These are phyloP conservation scores for Oryzias dopingdopingensis DNA, from an alignment of 2,797 vertebrate species.

Conservation along the genomic window DNA sequence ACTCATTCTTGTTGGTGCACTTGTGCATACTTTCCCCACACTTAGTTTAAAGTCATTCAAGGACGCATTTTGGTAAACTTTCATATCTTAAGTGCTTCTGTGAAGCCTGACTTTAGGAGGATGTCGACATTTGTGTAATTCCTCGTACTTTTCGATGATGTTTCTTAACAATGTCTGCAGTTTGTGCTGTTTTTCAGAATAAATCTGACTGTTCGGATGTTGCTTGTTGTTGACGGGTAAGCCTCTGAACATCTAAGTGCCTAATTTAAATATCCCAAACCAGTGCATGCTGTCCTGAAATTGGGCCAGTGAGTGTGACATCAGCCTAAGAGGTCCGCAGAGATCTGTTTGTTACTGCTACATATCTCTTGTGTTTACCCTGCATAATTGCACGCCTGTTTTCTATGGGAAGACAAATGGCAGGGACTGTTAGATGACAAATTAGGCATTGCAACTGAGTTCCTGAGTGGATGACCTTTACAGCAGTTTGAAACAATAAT, in stretches of 20 bases:
- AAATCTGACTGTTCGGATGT: constrained; percentile 1
- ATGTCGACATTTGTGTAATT: background rate
- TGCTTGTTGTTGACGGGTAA: constrained; percentile 2
- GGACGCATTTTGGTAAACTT: constrained; percentile 1
- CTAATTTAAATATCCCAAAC: constrained; percentile 4
- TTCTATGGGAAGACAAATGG: background rate
- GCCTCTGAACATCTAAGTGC: constrained; percentile 2
- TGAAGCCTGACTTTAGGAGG: constrained; percentile 1
- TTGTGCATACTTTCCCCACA: constrained; percentile 3
- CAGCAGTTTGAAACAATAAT: background rate
- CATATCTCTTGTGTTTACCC: constrained; percentile 2
- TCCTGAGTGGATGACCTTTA: background rate
- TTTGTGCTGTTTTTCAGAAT: background rate
- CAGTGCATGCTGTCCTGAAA: constrained; percentile 9
- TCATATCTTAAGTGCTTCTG: background rate
- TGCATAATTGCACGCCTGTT: constrained; percentile 5
- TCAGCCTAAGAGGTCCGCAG: constrained; percentile 11
- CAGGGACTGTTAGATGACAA: constrained; percentile 1
- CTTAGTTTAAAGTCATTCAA: background rate
- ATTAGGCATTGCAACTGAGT: background rate
- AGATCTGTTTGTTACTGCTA: constrained; percentile 11
- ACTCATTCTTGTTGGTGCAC: background rate
- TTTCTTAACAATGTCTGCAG: background rate
- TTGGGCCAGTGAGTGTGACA: constrained; percentile 7
- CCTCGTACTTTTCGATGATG: background rate